Percentiles rank a stretch among this genome's conserved stretches.
phyloP scores from a whole-genome alignment of 2,797 vertebrate genomes.

The Microctenopoma stevenorrisi region DNA sequence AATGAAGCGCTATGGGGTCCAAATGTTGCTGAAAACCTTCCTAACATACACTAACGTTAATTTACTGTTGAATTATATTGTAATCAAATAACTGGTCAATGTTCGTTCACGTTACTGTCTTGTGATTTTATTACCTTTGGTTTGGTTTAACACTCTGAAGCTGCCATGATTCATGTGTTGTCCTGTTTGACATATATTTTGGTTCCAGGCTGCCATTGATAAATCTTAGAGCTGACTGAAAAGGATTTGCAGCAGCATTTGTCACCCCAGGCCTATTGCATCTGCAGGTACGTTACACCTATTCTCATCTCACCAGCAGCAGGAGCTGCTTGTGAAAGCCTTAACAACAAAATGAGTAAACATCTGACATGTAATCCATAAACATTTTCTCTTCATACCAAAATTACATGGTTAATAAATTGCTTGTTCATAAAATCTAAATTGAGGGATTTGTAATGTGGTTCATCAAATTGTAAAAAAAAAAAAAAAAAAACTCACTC shows the following conservation, averaged over 20 bases:
- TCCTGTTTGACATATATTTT: neutral
- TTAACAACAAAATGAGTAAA: constrained; percentile 13
- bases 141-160: constrained; percentile 27
- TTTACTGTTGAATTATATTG: neutral
- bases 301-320: constrained; percentile 4
- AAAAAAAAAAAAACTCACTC: constrained; percentile 6
- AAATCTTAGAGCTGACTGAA: constrained; percentile 6
- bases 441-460: neutral
- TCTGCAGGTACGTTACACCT: constrained; percentile 18
- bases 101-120: no score
- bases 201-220: neutral
- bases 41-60: neutral
- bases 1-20: constrained; percentile 35
- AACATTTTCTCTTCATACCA: neutral
- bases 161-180: neutral
- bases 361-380: constrained; percentile 9
- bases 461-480: constrained; percentile 8
- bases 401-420: constrained; percentile 6
- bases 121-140: neutral
- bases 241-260: constrained; percentile 30
- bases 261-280: neutral
- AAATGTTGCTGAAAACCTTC: constrained; percentile 40
- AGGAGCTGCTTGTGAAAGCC: neutral
- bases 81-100: no score
- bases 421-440: neutral